Conservation (phyloP, 2,797 vertebrate genomes). For the Catostomus latipinnis region DNA sequence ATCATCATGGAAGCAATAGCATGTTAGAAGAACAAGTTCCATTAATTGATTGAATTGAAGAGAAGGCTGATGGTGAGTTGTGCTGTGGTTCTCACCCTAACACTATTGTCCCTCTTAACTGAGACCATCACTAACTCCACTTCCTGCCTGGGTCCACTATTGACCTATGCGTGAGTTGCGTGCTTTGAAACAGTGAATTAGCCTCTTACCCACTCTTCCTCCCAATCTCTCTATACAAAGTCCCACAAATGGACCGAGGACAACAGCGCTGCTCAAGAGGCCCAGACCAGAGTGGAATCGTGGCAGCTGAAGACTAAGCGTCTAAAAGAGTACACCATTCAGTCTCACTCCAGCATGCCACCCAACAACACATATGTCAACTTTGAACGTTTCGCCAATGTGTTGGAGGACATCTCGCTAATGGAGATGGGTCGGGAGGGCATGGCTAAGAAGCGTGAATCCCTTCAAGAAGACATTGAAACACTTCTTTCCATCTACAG, state of each 20-base stretch:
- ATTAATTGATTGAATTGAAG: conserved; percentile 38
- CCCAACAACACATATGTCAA: conserved; percentile 89
- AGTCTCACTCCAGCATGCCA: conserved; percentile 86
- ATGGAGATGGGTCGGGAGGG: conserved; percentile 72
- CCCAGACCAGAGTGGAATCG: conserved; percentile 75
- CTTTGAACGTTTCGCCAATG: conserved; percentile 84
- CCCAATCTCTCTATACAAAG: conserved; percentile 80
- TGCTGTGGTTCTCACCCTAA: conserved; percentile 19
- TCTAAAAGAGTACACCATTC: conserved; percentile 89
- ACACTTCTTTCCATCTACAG: conserved; percentile 85
- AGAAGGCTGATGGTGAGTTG: conserved; percentile 7
- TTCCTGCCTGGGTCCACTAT: not conserved
- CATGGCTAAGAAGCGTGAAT: conserved; percentile 70
- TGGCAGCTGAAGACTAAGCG: conserved; percentile 85
- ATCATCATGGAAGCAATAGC: conserved; percentile 14
- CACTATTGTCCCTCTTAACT: not conserved
- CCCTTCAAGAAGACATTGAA: conserved; percentile 85
- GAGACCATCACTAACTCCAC: conserved; percentile 19
- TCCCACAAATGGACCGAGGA: conserved; percentile 73
- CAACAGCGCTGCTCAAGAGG: conserved; percentile 46
- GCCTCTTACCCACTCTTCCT: conserved; percentile 73
- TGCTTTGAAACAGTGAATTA: conserved; percentile 59
- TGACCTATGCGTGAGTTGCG: conserved; percentile 4
- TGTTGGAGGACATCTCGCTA: conserved; percentile 81
- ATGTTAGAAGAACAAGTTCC: conserved; percentile 19